phyloP scores from a whole-genome alignment of 2,113 vertebrate species.

The Hyla sarda region DNA sequence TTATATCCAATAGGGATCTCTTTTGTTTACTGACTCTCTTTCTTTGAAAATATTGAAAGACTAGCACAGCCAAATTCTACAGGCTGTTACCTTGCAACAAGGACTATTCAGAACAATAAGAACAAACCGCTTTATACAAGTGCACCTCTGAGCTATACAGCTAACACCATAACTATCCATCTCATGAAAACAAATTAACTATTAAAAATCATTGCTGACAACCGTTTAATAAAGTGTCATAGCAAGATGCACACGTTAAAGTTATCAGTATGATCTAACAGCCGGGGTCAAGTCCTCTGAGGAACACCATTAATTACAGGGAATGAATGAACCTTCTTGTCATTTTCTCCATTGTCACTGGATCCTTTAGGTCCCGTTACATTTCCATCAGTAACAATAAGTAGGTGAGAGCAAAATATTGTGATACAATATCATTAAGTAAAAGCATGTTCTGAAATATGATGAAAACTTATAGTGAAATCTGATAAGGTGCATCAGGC shows the following conservation, averaged over 20 bases:
- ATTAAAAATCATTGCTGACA: neutral
- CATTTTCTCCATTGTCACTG: neutral
- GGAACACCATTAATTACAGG: neutral
- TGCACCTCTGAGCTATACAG: neutral
- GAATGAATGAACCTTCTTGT: neutral
- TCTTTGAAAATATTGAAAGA: no score
- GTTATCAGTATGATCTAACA: constrained; percentile 1
- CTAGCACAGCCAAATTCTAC: neutral
- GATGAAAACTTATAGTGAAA: constrained; percentile 29
- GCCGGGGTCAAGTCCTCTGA: neutral
- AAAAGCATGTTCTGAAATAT: constrained; percentile 17
- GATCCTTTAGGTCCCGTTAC: neutral
- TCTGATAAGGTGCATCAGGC: constrained; percentile 25
- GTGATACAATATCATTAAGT: constrained; percentile 27
- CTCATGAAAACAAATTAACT: neutral
- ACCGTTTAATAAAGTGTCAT: constrained; percentile 5
- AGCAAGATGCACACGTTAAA: neutral
- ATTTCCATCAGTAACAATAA: constrained; percentile 11
- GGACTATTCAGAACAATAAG: neutral
- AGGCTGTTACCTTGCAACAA: neutral
- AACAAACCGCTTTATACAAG: neutral
- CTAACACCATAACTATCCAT: neutral
- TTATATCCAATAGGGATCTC: no score
- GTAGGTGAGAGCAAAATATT: constrained; percentile 25
- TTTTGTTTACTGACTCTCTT: no score